Conservation (phyloP, 2,113 vertebrate genomes). For the Urocitellus parryii region DNA sequence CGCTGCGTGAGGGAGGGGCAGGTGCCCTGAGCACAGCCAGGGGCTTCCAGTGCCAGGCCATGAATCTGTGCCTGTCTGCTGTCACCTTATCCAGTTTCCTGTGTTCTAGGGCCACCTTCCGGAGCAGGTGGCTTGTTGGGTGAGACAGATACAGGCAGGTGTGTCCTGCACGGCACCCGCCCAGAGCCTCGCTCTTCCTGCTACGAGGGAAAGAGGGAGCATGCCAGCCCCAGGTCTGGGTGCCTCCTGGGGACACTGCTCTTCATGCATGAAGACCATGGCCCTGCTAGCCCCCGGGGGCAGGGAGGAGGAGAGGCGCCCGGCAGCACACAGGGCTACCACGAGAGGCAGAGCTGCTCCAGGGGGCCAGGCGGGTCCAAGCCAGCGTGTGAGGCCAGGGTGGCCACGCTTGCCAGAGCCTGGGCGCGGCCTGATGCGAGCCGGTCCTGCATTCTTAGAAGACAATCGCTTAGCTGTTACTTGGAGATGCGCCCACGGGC, state of each 20-base stretch:
- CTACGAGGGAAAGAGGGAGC: not conserved
- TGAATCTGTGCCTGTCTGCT: no score
- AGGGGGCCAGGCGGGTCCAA: no score
- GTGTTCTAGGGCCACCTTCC: not conserved
- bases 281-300: rapidly evolving
- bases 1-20: no score
- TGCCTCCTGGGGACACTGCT: no score
- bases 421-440: not conserved
- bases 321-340: rapidly evolving
- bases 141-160: not conserved
- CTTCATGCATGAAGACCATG: not conserved
- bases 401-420: rapidly evolving
- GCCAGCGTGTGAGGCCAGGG: no score
- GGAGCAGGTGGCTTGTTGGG: no score
- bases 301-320: not conserved
- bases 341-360: not conserved
- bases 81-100: not conserved
- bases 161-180: not conserved
- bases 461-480: not conserved
- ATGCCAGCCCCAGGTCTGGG: not conserved
- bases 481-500: no score
- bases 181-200: not conserved
- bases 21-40: no score
- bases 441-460: not conserved
- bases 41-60: no score